Percentiles rank a stretch among this genome's conserved stretches.
These are phyloP conservation scores for Corythaixoides concolor DNA, from an alignment of 2,113 vertebrate genomes.

Conservation along the genomic window DNA sequence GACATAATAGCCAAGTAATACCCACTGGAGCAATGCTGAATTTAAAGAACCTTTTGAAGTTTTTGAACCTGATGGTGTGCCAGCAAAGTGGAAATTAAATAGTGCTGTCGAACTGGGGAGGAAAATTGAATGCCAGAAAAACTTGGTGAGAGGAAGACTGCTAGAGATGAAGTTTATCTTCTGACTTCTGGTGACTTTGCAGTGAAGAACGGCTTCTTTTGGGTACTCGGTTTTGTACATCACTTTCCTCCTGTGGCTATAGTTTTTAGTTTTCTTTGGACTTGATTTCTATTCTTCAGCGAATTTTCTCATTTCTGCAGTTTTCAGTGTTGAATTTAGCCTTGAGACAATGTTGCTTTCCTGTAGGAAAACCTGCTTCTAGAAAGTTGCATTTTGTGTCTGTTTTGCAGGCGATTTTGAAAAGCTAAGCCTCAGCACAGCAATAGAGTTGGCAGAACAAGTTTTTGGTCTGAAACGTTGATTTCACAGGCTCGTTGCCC, in stretches of 20 bases:
- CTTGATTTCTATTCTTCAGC: conserved; percentile 15
- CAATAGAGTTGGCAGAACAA: not conserved
- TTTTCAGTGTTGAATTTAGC: conserved; percentile 28
- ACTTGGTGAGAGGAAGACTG: not conserved
- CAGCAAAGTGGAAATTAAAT: not conserved
- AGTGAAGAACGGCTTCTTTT: not conserved
- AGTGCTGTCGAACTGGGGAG: conserved; percentile 12
- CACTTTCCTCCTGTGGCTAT: not conserved
- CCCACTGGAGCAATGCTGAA: not conserved
- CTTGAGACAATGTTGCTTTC: conserved; percentile 23
- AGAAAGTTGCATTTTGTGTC: not conserved
- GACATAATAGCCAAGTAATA: not conserved
- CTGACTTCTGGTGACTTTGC: not conserved
- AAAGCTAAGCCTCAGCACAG: not conserved
- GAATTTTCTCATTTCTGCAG: conserved; percentile 11
- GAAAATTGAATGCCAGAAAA: not conserved
- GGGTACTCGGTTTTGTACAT: not conserved
- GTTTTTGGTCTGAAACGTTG: not conserved
- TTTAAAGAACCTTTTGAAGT: not conserved
- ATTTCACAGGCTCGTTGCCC: not conserved
- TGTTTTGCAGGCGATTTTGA: not conserved
- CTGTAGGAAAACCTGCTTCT: conserved; percentile 27
- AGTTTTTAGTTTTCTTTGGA: not conserved
- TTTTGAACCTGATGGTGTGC: not conserved
- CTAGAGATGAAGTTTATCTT: not conserved